Base-by-base conservation (phyloP, 2,113 vertebrate species). In the Labrus mixtus region DNA sequence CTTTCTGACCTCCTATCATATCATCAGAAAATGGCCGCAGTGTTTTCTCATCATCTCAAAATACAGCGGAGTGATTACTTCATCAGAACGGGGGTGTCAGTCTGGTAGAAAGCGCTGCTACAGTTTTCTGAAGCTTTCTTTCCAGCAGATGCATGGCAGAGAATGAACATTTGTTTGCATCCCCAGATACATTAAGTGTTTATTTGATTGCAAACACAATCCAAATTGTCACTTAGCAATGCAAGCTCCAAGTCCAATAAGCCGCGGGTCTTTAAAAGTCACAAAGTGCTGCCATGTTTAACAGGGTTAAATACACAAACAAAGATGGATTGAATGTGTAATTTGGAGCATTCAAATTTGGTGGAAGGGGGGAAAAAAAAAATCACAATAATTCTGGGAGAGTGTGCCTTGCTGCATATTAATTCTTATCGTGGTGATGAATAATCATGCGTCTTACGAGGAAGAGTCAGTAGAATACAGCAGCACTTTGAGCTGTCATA, bases 221-320 rank as follows among this genome's bases (percentile, higher is more conserved):
- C 82, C 78, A 76, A 85, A 86, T 82, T 82, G 88, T 86, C 79
- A 85, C 70, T 90, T 79, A 86, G 86, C 37, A 67, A 86, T 75
- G 88, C 77, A 81, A 79, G 86, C 83, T 84, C 75, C 64, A 58
- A 85, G 84, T 82, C 88, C 79, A 87, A 86, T 88, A 87, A 89
- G 83, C 78, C 69, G 70, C 37, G 76, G 84, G 86, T 84, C 84
- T 89, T 91, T 87, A 87, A 90, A 89, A 90, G 85, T 90, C 87
- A 90, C 76, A 86, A 79, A 89, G 88, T 86, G 87, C 65, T 63
- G 87, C 85, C 82, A 71, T 90, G 80, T 91, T 89, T 90, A 91
- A 89, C 82, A 85, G 87, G 89, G 88, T 91, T 93, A 90, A 92
- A 86, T 59, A 87, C 86, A 90, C 86, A 90, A 91, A 92, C 90